Evolutionary conservation across 92 coral and sea anemone genomes (phyloP).

Genomic region (Zoanthus gigantus): DNA sequence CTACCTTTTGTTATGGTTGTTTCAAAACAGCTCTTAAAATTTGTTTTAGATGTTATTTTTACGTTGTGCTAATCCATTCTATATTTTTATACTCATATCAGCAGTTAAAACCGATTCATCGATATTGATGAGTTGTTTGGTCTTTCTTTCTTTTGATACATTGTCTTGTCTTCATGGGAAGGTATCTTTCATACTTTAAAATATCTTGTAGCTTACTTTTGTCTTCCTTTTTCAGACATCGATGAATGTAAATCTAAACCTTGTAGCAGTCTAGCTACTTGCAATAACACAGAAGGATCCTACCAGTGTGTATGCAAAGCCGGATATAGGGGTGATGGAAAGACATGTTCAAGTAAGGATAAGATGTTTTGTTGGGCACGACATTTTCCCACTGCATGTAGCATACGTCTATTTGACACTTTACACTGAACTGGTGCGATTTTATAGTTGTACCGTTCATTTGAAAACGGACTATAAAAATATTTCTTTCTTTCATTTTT

Average conservation of each 20-base stretch:
- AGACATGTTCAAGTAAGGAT: slow-evolving; percentile 60
- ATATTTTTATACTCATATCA: too few relatives aligned
- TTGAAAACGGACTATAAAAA: neutral
- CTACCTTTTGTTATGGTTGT: too few relatives aligned
- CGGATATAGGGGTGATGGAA: slow-evolving; percentile 79
- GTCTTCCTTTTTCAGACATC: neutral
- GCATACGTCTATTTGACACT: neutral
- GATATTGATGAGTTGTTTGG: too few relatives aligned
- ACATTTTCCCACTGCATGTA: neutral
- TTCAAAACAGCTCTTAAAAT: too few relatives aligned
- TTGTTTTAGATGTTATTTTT: too few relatives aligned
- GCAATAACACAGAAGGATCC: slow-evolving; percentile 69
- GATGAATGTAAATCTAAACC: slow-evolving; percentile 32
- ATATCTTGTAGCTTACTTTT: neutral
- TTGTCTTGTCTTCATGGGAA: neutral
- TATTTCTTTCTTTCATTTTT: too few relatives aligned
- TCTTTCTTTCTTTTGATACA: too few relatives aligned
- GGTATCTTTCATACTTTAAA: neutral
- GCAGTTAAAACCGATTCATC: too few relatives aligned
- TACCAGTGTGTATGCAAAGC: slow-evolving; percentile 68
- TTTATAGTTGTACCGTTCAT: too few relatives aligned
- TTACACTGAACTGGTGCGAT: neutral
- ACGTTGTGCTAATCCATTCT: too few relatives aligned
- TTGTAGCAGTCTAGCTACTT: slow-evolving; percentile 68
- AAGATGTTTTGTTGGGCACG: neutral